Base-by-base conservation (phyloP, 2,113 vertebrate genomes). In the Limnothrissa miodon region DNA sequence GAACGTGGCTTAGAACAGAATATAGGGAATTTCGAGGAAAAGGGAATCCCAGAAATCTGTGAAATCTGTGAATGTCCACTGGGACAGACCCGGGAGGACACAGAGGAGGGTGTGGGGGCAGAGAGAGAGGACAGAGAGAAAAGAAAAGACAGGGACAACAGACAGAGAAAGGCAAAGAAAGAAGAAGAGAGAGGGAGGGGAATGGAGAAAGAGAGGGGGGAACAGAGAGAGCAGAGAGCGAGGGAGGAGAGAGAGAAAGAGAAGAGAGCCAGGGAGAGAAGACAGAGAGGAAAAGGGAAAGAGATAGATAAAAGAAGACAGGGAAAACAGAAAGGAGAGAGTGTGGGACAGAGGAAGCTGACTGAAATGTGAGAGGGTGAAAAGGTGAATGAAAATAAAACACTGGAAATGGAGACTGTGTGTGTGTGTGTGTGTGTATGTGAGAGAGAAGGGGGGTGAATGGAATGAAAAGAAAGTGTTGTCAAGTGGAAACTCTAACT, bases 341-440 rank as follows among this genome's bases (percentile, higher is more conserved):
- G 42, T 42, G 42, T 2, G 42, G 42, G 15, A 66, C 8, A 66
- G 13, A 15, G 66, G 25, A 33, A 33, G 25, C 13, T 13, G 11
- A 29, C 29, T 74, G 66, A 74, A 74, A 74, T 36, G 25, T 74
- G 66, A 74, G 25, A 4, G 66, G 66, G 59, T 70, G 9, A 74
- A 74, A 74, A 74, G 66, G 66, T 74, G 66, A 74, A 74, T 11
- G 29, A 74, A 74, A 39, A 74, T 74, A 74, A 74, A 74, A 36
- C 66, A 36, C 25, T 74, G 66, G 66, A 36, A 74, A 74, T 11
- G 15, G 33, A 36, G 4, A 17, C 11, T 15, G 29, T 36, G 66
- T 33, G 66, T 74, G 33, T 17, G 66, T 17, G 29, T 15, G 33
- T 6, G 42, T 6, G 6, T 6, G 23, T 5, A 10, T n/a, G 10